A percentile compares a stretch with the other conserved stretches of the same genome.
These are phyloP conservation scores for Cliona cf. orientalis DNA, from an alignment of 37 sponge, comb jelly and placozoan genomes.

Conservation along the genomic window DNA sequence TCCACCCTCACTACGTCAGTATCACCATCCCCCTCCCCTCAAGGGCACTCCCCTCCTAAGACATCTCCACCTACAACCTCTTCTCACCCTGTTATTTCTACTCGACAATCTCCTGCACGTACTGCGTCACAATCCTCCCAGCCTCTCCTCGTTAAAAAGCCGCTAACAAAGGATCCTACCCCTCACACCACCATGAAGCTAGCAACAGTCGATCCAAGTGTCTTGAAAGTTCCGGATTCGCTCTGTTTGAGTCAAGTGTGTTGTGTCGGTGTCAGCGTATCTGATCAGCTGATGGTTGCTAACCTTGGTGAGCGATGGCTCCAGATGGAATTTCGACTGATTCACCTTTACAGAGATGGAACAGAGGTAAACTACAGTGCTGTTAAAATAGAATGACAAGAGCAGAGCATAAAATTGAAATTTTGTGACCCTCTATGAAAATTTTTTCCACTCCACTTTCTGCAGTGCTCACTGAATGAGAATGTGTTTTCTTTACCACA, in stretches of 20 bases:
- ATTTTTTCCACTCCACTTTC: background rate
- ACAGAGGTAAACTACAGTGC: no score
- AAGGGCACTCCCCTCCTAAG: conserved; percentile 8
- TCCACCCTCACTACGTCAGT: background rate
- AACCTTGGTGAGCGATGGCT: conserved; percentile 58
- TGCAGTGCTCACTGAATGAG: conserved; percentile 12
- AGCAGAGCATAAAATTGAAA: no score
- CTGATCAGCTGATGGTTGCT: conserved; percentile 26
- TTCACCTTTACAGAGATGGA: conserved; percentile 23
- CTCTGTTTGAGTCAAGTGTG: conserved; percentile 19
- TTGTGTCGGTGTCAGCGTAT: conserved; percentile 28
- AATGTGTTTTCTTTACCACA: conserved; percentile 36
- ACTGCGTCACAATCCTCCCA: background rate
- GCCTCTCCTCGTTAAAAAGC: background rate
- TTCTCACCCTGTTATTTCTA: background rate
- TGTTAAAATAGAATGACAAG: no score
- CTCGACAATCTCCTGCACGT: background rate
- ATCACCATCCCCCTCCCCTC: background rate
- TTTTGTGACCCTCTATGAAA: no score
- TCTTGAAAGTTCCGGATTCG: conserved; percentile 10
- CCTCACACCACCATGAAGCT: background rate
- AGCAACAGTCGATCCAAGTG: background rate
- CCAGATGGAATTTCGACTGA: conserved; percentile 27
- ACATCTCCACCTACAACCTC: background rate
- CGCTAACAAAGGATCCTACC: no score